phyloP scores from a whole-genome alignment of 1,140 invertebrate species.

The Trichomalopsis sarcophagae region DNA sequence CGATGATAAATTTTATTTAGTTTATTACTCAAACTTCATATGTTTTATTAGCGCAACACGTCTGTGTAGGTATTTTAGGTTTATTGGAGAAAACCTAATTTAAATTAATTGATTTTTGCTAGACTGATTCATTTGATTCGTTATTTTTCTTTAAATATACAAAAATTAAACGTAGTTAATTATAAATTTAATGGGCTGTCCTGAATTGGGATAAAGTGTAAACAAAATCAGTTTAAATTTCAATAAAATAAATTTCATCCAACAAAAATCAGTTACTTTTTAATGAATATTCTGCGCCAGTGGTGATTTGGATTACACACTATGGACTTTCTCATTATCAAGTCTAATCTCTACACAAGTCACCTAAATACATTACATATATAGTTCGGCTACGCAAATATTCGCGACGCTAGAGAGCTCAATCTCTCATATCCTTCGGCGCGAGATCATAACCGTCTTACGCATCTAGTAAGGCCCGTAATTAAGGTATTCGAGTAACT shows the following conservation, averaged over 20 bases:
- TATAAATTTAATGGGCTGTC: not conserved
- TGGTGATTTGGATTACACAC: not conserved
- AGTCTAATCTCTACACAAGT: constrained; percentile 18
- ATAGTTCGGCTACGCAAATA: constrained; percentile 13
- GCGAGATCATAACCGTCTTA: constrained; percentile 58
- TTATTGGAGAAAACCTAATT: not conserved
- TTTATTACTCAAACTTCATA: not conserved
- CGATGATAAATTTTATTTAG: constrained; percentile 26
- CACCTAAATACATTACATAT: constrained; percentile 5
- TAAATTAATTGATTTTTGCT: constrained; percentile 29
- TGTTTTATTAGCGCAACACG: constrained; percentile 2
- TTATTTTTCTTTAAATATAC: not conserved
- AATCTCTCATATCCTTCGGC: constrained; percentile 14
- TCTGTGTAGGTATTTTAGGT: not conserved
- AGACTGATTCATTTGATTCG: not conserved
- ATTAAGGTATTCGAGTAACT: constrained; percentile 59
- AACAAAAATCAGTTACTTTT: constrained; percentile 27
- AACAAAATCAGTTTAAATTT: not conserved
- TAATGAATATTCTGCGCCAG: not conserved
- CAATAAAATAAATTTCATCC: not conserved
- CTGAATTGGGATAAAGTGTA: not conserved
- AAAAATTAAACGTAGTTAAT: not conserved
- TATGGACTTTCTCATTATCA: constrained; percentile 1
- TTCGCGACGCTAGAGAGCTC: not conserved
- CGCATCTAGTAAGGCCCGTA: constrained; percentile 66